Evolutionary conservation across 2,888 invertebrate species (phyloP), one percentile per base, ranked within the genome.

Genomic region (Ectemnius lituratus): DNA sequence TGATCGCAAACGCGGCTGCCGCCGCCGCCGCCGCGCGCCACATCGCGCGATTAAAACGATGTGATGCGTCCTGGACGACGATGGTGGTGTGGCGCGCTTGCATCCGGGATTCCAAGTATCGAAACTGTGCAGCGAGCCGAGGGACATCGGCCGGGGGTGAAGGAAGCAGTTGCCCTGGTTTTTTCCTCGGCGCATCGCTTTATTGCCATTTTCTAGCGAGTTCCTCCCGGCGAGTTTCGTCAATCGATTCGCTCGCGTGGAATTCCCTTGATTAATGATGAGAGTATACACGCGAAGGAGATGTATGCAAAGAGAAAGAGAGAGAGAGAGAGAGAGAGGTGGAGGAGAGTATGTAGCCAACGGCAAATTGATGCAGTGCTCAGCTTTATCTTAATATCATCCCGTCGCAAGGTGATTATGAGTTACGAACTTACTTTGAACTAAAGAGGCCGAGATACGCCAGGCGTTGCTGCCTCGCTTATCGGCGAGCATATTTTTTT

Each of bases 1-100:
- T 72, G 66, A 72, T 75, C 52, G 64, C 28, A 14, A 6, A 11
- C 16, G n/a, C 52, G n/a, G n/a, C n/a, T n/a, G n/a, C n/a, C n/a
- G n/a, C n/a, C n/a, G n/a, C n/a, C n/a, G n/a, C n/a, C n/a, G n/a
- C 0, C 52, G n/a, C 52, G 52, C 52, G 16, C 52, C 52, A 52
- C 8, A 14, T 52, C 52, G 37, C 52, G 52, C 52, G 52, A 52
- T 52, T 52, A 52, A 52, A 52, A 52, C 52, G 52, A 5, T 14
- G n/a, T 16, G 52, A 11, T 52, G 52, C 37, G 52, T 52, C 52
- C 52, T 4, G 52, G 52, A 14, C 52, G 52, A 14, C 52, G 16
- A 14, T 4, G 52, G 5, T 52, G 52, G 52, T 11, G 37, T 11
- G 6, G 37, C 23, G 23, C 23, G 1, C 23, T 37, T 8, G 37